Conservation (phyloP, 2,797 vertebrate genomes). For the Chaenodraco wilsoni region DNA sequence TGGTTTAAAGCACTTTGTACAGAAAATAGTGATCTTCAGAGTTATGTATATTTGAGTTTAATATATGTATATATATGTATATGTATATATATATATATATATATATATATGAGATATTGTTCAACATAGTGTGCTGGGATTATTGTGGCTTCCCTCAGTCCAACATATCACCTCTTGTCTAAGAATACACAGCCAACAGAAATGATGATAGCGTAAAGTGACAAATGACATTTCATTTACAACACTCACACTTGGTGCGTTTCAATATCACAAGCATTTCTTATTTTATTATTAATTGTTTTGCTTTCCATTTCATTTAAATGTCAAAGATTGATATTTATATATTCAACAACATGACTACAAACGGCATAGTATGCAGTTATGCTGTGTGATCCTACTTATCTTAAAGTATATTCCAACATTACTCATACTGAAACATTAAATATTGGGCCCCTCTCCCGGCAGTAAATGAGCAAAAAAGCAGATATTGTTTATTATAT, state of each 20-base stretch:
- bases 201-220: slow-evolving; percentile 68
- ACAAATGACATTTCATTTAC: slow-evolving; percentile 10
- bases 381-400: not conserved
- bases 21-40: slow-evolving; percentile 57
- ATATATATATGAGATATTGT: slow-evolving; percentile 40
- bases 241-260: slow-evolving; percentile 12
- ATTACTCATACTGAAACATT: not conserved
- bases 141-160: slow-evolving; percentile 60
- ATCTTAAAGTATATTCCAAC: slow-evolving; percentile 4
- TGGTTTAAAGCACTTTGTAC: slow-evolving; percentile 79
- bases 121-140: slow-evolving; percentile 51
- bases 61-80: not conserved
- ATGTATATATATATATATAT: too few species aligned
- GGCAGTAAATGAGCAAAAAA: slow-evolving; percentile 10
- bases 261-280: slow-evolving; percentile 9
- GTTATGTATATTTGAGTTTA: slow-evolving; percentile 58
- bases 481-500: slow-evolving; percentile 10
- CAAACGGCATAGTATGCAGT: slow-evolving; percentile 3
- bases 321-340: slow-evolving; percentile 16
- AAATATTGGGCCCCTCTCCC: slow-evolving; percentile 2
- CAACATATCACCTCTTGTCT: slow-evolving; percentile 80
- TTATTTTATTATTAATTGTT: slow-evolving; percentile 14
- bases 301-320: slow-evolving; percentile 14
- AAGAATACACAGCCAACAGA: slow-evolving; percentile 83
- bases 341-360: slow-evolving; percentile 18